Conservation (phyloP, 1,140 invertebrate genomes). For the Drosophila lacteicornis region DNA sequence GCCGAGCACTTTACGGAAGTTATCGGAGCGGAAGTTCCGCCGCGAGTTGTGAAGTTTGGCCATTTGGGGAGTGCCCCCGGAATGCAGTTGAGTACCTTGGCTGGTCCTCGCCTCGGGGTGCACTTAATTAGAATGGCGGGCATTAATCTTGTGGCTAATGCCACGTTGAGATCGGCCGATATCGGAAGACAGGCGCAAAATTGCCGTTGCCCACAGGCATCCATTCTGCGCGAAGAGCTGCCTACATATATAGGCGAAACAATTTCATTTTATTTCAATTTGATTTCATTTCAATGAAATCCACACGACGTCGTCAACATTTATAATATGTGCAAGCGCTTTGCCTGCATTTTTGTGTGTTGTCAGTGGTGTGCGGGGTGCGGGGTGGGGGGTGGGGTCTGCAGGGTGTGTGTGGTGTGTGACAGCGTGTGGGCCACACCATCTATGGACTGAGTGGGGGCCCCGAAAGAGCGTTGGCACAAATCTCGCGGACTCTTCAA, state of each 20-base stretch:
- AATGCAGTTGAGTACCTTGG: slow-evolving; percentile 20
- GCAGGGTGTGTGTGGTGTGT: slow-evolving; percentile 6
- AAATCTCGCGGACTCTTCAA: slow-evolving; percentile 48
- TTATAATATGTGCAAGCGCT: slow-evolving; percentile 52
- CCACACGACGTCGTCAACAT: slow-evolving; percentile 55
- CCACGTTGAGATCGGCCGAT: slow-evolving; percentile 73
- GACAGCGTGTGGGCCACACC: slow-evolving; percentile 65
- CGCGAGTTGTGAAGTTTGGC: slow-evolving; percentile 30
- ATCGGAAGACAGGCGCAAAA: slow-evolving; percentile 75
- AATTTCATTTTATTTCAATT: slow-evolving; percentile 63
- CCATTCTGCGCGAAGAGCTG: slow-evolving; percentile 4
- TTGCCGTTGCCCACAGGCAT: slow-evolving; percentile 56
- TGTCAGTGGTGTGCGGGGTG: slow-evolving; percentile 1
- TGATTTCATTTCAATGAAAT: slow-evolving; percentile 73
- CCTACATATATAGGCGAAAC: slow-evolving; percentile 17
- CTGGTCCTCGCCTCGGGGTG: slow-evolving; percentile 32
- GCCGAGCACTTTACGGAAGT: slow-evolving; percentile 56
- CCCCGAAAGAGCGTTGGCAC: slow-evolving; percentile 60
- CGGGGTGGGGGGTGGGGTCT: slow-evolving; percentile 9
- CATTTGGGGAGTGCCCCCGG: slow-evolving; percentile 20
- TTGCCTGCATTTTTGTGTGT: slow-evolving; percentile 48
- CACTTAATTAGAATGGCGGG: slow-evolving; percentile 67
- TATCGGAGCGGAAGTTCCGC: slow-evolving; percentile 45
- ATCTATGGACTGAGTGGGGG: slow-evolving; percentile 76
- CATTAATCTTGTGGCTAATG: slow-evolving; percentile 77